A percentile compares a stretch with the other conserved stretches of the same genome.
phyloP scores from a whole-genome alignment of 2,888 invertebrate genomes.

The Hemicrepidius hirtus region DNA sequence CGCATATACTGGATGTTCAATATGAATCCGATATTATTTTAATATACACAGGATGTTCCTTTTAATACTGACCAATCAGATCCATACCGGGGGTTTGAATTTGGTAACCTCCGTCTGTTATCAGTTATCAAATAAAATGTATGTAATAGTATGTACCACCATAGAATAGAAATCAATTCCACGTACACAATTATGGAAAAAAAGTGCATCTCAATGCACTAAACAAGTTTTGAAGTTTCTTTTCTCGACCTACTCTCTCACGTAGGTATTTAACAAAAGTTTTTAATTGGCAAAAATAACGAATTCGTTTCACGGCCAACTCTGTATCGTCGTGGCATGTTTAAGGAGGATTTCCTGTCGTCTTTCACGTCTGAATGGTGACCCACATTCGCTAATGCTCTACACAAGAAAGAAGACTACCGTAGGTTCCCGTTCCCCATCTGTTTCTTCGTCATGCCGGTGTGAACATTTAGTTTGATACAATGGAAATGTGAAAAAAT shows the following conservation, averaged over 20 bases:
- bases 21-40: too few relatives aligned
- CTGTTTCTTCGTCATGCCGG: conserved; percentile 20
- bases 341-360: conserved; percentile 33
- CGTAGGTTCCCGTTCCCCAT: conserved; percentile 20
- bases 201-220: not conserved
- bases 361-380: conserved; percentile 30
- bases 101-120: too few relatives aligned
- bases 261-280: not conserved
- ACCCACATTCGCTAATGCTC: conserved; percentile 32
- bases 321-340: conserved; percentile 11
- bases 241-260: conserved; percentile 15
- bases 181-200: too few relatives aligned
- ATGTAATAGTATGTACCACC: too few relatives aligned
- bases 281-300: conserved; percentile 22
- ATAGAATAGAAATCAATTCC: too few relatives aligned
- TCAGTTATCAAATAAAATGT: too few relatives aligned
- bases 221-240: not conserved
- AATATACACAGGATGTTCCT: too few relatives aligned
- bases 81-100: too few relatives aligned
- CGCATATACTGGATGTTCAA: too few relatives aligned
- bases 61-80: too few relatives aligned
- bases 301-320: conserved; percentile 32
- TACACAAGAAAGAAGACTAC: conserved; percentile 21
- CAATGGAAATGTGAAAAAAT: not conserved
- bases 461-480: conserved; percentile 11